Base-by-base conservation (phyloP, 2,113 vertebrate species). In the Caretta caretta region DNA sequence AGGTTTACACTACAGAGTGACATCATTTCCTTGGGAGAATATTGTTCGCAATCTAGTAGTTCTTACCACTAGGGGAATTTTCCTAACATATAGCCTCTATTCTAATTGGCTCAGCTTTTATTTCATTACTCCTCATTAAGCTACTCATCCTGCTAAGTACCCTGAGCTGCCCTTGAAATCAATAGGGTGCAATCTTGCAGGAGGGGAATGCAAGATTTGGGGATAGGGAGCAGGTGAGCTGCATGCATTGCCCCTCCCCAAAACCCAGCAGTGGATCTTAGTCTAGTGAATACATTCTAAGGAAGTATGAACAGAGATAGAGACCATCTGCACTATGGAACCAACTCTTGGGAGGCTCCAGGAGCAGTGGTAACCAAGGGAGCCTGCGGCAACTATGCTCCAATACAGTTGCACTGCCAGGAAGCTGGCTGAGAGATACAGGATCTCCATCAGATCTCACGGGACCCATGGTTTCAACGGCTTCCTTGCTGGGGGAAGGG, bases 61-160 rank as follows among this genome's bases (percentile, higher is more conserved):
- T 25, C 17, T 91, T 42, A 80, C 1, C 31, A 24, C 87, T 88
- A 29, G 49, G 90, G 50, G 94, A 93, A 90, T 89, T 93, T 8
- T 72, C 84, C 65, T 83, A 42, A 62, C 0, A 0, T 88, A 83
- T 10, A 79, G 14, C 31, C 80, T 81, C 83, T 3, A 29, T 35
- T 83, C 88, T 56, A 38, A 38, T 31, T 84, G 51, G 9, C 24
- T 88, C 16, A 27, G 29, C 53, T 22, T 80, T 19, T 87, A 51
- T 72, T 42, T 8, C 3, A 42, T 75, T 92, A 83, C 57, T 24
- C 27, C n/a, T 38, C 65, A 92, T 54, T 85, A 80, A 90, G 72
- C 10, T 87, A 65, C 27, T 72, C 81, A 90, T 80, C 62, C 79
- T 87, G 51, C 51, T 53, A 53, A 53, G 51, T 53, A 53, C 51